Evolutionary conservation across 64 coral and sea anemone genomes (phyloP).

Genomic region (Montipora cactus): DNA sequence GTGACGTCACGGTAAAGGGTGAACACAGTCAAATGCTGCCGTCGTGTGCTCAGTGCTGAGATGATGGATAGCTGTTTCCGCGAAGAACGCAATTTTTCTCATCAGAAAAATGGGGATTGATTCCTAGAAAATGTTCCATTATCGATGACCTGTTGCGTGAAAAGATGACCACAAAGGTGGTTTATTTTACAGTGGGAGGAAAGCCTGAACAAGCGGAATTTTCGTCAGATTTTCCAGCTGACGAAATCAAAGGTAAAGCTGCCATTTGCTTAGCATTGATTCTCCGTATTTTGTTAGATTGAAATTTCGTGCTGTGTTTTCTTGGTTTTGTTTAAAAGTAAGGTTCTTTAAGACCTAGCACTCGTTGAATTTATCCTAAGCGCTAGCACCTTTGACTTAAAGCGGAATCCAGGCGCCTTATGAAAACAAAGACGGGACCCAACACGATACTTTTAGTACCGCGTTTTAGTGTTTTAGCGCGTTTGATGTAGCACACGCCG

Average conservation of each 20-base stretch:
- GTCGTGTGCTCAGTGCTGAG: background rate
- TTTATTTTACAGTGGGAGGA: conserved; percentile 90
- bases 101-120: background rate
- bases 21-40: background rate
- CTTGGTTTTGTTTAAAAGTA: background rate
- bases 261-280: background rate
- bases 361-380: background rate
- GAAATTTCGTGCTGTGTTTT: background rate
- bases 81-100: background rate
- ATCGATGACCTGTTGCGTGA: conserved; percentile 11
- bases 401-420: background rate
- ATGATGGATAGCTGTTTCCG: background rate
- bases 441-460: too few relatives aligned
- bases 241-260: conserved; percentile 89
- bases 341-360: background rate
- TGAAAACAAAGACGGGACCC: too few relatives aligned
- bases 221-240: conserved; percentile 75
- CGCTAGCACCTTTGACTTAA: background rate
- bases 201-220: conserved; percentile 87
- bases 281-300: background rate
- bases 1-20: background rate
- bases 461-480: background rate
- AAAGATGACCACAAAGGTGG: conserved; percentile 87
- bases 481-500: background rate
- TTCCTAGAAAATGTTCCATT: background rate